Conservation (phyloP, 2,797 vertebrate species). For the Uromys caudimaculatus region DNA sequence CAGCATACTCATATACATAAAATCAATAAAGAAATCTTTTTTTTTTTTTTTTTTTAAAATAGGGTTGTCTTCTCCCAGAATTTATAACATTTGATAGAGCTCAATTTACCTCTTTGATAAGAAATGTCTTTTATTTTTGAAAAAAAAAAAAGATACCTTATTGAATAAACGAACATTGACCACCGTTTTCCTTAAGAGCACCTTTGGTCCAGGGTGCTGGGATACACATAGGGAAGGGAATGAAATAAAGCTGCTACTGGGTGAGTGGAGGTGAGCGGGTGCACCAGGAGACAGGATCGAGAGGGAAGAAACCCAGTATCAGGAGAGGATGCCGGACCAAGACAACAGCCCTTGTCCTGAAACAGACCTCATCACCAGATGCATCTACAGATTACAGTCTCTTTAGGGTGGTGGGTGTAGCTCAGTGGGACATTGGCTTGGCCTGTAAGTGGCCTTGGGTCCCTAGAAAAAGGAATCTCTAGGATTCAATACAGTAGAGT, state of each 20-base stretch:
- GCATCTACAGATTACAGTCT: not conserved
- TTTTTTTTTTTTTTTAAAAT: not conserved
- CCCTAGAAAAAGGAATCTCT: not conserved
- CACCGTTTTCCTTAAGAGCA: not conserved
- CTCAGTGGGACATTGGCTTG: too few relatives aligned
- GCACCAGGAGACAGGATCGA: not conserved
- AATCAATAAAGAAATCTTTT: not conserved
- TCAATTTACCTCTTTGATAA: conserved; percentile 44
- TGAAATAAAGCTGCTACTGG: not conserved
- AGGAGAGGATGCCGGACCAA: not conserved
- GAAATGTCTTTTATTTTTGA: not conserved
- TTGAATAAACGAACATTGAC: conserved; percentile 17
- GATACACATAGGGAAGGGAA: not conserved
- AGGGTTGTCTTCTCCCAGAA: not conserved
- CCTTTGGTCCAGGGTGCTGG: not conserved
- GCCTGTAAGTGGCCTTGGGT: too few relatives aligned
- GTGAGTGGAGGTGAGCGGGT: not conserved
- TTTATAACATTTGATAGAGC: conserved; percentile 22
- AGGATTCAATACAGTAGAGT: not conserved
- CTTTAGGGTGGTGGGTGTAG: not conserved
- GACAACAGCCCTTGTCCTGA: not conserved
- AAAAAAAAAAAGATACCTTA: not conserved
- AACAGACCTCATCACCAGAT: not conserved
- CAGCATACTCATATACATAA: not conserved
- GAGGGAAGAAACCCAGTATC: not conserved